Evolutionary conservation across 1,140 invertebrate genomes (phyloP), one percentile per base, ranked within the genome.

Genomic region (Limonius californicus): DNA sequence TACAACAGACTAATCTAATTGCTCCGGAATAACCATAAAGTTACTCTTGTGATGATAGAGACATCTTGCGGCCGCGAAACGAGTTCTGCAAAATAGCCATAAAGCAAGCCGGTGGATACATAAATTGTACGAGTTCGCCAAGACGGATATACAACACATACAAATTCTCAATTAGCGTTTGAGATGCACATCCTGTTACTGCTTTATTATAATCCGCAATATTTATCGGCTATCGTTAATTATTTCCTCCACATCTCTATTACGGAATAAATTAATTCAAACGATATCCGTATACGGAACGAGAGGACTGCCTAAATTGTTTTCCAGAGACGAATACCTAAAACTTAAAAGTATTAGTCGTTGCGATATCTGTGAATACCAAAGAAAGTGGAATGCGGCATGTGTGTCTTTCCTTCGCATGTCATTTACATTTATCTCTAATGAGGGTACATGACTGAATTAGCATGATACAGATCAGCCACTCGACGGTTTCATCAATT

Each of bases 1-100:
- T 72, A 72, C 69, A 70, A 71, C 70, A 68, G 71, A 70, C 68
- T 70, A 73, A 74, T 74, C 70, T 74, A 74, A 74, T 74, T 74
- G 72, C 72, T 66, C 59, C 57, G 67, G 67, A 69, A 71, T 71
- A 70, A 70, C 70, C 72, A 73, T 73, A 73, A 73, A 73, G 70
- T 63, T 70, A 70, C 70, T 70, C 69, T 67, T 66, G 60, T 61
- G 72, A 72, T 68, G 72, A 74, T 74, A 72, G 71, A 74, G 72
- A 74, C 72, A 74, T 74, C 72, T 74, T 73, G 71, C 66, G 72
- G 72, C 65, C 68, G 62, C 58, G 60, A 66, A 73, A 74, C 67
- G 67, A 72, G 70, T 71, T 72, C 64, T 67, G 58, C 57, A 67
- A 69, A 70, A 68, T 63, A 64, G 72, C 68, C 71, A 71, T 74